phyloP scores from a whole-genome alignment of 2,113 vertebrate genomes.

The Lepus americanus region DNA sequence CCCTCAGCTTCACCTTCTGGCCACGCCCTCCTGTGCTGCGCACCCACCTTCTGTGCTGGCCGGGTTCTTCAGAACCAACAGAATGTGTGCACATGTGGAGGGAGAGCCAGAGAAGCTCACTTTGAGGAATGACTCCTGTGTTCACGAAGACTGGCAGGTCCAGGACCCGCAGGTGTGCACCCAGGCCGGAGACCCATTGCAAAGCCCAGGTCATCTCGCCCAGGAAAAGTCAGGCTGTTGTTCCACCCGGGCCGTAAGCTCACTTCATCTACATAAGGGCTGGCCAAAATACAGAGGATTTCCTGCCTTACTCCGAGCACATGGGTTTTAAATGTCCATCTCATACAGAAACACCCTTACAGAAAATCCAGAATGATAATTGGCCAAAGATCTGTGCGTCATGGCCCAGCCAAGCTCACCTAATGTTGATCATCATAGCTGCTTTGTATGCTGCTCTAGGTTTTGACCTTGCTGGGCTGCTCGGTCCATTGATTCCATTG shows the following conservation, averaged over 20 bases:
- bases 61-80: neutral
- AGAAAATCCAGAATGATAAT: neutral
- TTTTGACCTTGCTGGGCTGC: neutral
- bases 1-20: neutral
- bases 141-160: neutral
- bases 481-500: too few relatives aligned
- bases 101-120: too few relatives aligned
- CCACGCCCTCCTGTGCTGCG: neutral
- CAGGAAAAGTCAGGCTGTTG: neutral
- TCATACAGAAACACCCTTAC: neutral
- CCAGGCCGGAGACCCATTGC: neutral
- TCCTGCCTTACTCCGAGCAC: neutral
- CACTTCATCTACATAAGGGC: neutral
- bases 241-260: neutral
- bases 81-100: neutral
- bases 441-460: too few relatives aligned
- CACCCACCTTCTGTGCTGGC: neutral
- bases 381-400: neutral
- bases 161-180: neutral
- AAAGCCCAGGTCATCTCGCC: too few relatives aligned
- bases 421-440: neutral
- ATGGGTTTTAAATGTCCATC: neutral
- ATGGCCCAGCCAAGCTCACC: neutral
- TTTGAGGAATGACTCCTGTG: neutral
- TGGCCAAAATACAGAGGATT: neutral